Conservation (phyloP, 2,797 vertebrate species). For the Ara ararauna region DNA sequence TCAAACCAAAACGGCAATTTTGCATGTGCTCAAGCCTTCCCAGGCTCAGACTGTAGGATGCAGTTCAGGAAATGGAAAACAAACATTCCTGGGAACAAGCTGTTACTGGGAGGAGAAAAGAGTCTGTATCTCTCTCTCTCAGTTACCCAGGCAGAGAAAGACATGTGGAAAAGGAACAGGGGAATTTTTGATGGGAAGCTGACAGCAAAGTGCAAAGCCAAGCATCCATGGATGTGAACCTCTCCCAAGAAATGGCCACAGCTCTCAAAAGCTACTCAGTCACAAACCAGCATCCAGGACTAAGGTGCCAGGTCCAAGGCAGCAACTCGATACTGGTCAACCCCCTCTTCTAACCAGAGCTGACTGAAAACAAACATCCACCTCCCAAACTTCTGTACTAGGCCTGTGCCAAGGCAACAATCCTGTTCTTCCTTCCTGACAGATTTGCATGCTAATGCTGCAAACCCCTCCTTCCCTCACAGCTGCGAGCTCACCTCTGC, state of each 20-base stretch:
- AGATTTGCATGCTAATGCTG: not conserved
- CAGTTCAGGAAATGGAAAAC: not conserved
- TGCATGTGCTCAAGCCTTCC: not conserved
- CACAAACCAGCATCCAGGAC: not conserved
- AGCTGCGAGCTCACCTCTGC: not conserved
- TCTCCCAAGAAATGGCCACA: not conserved
- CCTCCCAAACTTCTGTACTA: not conserved
- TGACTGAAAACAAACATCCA: not conserved
- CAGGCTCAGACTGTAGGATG: not conserved
- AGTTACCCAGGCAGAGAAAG: not conserved
- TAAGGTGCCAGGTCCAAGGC: not conserved
- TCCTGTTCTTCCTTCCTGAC: not conserved
- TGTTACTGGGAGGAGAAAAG: not conserved
- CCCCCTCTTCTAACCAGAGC: not conserved
- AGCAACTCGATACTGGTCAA: not conserved
- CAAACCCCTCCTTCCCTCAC: not conserved
- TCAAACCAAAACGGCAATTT: not conserved
- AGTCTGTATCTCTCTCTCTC: not conserved
- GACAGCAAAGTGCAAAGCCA: constrained; percentile 34
- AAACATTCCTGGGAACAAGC: not conserved
- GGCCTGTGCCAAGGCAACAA: constrained; percentile 10
- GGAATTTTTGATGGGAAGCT: not conserved
- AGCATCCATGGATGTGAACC: not conserved
- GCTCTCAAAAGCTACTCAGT: not conserved
- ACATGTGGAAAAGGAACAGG: not conserved